These are phyloP conservation scores for Eulemur macaco DNA, from an alignment of 2,113 vertebrate genomes.

Conservation along the genomic window DNA sequence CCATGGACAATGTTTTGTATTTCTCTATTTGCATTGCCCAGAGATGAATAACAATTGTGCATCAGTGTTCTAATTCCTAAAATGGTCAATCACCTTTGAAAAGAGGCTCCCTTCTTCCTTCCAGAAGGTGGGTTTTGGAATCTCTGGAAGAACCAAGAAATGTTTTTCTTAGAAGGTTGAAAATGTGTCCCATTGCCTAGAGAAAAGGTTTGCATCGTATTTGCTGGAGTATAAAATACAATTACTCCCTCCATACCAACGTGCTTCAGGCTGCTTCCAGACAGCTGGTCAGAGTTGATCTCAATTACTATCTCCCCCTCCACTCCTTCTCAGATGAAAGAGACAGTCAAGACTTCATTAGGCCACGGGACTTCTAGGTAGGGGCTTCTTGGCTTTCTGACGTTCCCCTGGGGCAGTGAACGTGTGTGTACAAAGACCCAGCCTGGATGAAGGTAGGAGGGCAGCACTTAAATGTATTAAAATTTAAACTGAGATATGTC, in stretches of 20 bases:
- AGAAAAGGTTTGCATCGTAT: not conserved
- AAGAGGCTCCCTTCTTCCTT: not conserved
- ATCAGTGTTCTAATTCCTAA: not conserved
- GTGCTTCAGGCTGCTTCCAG: not conserved
- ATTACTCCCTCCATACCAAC: not conserved
- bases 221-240: constrained; percentile 34
- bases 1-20: constrained; percentile 1
- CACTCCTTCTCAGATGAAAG: not conserved
- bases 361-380: not conserved
- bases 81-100: constrained; percentile 36
- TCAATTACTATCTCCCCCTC: not conserved
- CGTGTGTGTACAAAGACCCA: not conserved
- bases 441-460: not conserved
- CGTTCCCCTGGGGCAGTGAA: not conserved
- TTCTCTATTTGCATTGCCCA: not conserved
- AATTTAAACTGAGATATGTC: not conserved
- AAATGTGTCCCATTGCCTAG: not conserved
- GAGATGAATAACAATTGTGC: not conserved
- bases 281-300: not conserved
- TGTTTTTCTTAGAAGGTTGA: constrained; percentile 34
- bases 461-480: not conserved
- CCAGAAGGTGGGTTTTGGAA: constrained; percentile 24
- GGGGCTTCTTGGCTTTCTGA: not conserved
- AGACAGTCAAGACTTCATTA: not conserved
- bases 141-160: constrained; percentile 6